Evolutionary conservation across 64 coral and sea anemone species (phyloP).

Genomic region (Montipora foliosa): DNA sequence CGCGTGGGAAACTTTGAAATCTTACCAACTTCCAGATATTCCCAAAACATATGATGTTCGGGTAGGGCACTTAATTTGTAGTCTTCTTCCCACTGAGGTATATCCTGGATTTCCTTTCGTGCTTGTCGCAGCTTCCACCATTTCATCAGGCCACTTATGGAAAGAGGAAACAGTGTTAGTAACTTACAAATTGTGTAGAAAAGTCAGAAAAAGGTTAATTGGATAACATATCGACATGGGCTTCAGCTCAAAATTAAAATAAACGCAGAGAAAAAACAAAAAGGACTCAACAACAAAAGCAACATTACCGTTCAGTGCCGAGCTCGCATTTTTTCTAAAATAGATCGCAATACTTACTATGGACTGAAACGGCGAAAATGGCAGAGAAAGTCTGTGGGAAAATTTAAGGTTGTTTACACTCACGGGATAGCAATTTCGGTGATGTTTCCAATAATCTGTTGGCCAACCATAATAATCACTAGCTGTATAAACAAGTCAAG

Average conservation of each 20-base stretch:
- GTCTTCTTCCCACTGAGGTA: constrained; percentile 93
- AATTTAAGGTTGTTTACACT: constrained; percentile 27
- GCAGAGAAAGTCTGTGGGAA: background rate
- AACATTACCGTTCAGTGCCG: too few relatives aligned
- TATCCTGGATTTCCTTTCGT: constrained; percentile 54
- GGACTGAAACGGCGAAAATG: too few relatives aligned
- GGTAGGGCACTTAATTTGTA: constrained; percentile 81
- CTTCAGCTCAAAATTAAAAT: background rate
- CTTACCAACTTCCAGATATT: constrained; percentile 98
- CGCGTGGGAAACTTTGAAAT: background rate
- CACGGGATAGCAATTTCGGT: constrained; percentile 91
- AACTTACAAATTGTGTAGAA: background rate
- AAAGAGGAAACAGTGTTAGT: background rate
- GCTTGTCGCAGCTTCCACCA: constrained; percentile 93
- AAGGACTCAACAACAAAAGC: too few relatives aligned
- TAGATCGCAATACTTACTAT: too few relatives aligned
- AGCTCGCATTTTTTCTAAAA: too few relatives aligned
- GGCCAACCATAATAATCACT: constrained; percentile 92
- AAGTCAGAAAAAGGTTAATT: too few relatives aligned
- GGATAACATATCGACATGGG: too few relatives aligned
- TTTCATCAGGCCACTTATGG: constrained; percentile 75
- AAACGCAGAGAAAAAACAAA: too few relatives aligned
- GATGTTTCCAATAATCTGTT: constrained; percentile 90
- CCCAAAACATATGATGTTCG: constrained; percentile 93
- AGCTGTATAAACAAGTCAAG: constrained; percentile 92